These are phyloP conservation scores for Drosophila persimilis DNA, from an alignment of 1,140 invertebrate genomes.

Conservation along the genomic window DNA sequence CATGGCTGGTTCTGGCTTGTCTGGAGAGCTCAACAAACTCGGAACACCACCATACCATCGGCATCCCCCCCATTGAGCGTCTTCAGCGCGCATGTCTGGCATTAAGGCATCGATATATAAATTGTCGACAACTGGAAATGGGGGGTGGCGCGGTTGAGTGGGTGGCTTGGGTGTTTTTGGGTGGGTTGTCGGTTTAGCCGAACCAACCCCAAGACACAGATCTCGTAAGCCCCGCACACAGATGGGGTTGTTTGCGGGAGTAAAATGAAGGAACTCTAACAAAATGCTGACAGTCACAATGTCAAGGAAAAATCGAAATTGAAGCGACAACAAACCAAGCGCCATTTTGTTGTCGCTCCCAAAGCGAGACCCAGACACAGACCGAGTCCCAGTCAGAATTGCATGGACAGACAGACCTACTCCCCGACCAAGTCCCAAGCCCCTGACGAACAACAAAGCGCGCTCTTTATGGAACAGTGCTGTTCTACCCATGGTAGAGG, in stretches of 20 bases:
- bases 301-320: constrained; percentile 73
- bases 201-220: constrained; percentile 78
- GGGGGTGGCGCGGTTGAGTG: constrained; percentile 16
- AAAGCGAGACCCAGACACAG: constrained; percentile 12
- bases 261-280: constrained; percentile 73
- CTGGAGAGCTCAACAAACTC: constrained; percentile 63
- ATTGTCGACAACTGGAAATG: constrained; percentile 44
- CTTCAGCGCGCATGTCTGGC: constrained; percentile 74
- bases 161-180: constrained; percentile 1
- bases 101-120: constrained; percentile 53
- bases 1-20: constrained; percentile 27
- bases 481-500: constrained; percentile 12
- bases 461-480: constrained; percentile 47
- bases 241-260: constrained; percentile 62
- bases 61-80: constrained; percentile 31
- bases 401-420: neutral
- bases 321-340: constrained; percentile 51
- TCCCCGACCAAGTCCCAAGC: neutral
- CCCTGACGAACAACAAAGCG: constrained; percentile 54
- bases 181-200: constrained; percentile 36
- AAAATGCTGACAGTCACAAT: constrained; percentile 61
- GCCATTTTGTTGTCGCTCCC: constrained; percentile 60
- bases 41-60: neutral
- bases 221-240: constrained; percentile 60
- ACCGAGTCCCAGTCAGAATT: constrained; percentile 10